Conservation (phyloP, 1,140 invertebrate genomes). For the Ceratina calcarata region DNA sequence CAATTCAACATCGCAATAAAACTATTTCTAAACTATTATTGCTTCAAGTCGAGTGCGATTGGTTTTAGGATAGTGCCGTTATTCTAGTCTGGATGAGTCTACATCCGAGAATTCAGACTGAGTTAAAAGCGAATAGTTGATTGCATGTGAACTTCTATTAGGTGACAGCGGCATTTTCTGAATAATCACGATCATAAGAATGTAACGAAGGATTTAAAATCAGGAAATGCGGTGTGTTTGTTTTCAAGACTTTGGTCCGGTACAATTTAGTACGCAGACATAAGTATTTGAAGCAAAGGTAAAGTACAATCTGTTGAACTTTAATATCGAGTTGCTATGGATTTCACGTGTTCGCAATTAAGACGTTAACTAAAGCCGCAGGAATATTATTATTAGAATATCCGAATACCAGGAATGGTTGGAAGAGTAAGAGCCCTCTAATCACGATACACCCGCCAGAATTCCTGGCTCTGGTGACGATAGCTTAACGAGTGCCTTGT, state of each 20-base stretch:
- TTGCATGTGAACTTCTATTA: not conserved
- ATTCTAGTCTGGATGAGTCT: not conserved
- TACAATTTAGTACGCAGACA: too few relatives aligned
- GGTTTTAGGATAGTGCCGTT: conserved; percentile 20
- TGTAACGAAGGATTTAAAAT: too few relatives aligned
- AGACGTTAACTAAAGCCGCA: conserved; percentile 36
- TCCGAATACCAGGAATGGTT: conserved; percentile 33
- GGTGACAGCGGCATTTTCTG: too few relatives aligned
- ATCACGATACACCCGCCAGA: conserved; percentile 45
- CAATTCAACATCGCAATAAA: not conserved
- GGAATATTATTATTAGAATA: conserved; percentile 41
- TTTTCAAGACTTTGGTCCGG: too few relatives aligned
- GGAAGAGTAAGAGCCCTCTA: conserved; percentile 30
- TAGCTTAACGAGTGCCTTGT: conserved; percentile 55
- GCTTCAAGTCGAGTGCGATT: conserved; percentile 8
- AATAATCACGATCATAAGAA: too few relatives aligned
- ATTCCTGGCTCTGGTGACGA: conserved; percentile 40
- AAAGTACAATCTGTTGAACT: not conserved
- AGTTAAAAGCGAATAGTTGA: not conserved
- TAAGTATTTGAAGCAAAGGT: not conserved
- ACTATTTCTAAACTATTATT: conserved; percentile 38
- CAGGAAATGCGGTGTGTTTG: too few relatives aligned
- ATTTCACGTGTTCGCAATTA: conserved; percentile 37
- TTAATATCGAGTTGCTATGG: not conserved
- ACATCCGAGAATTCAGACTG: not conserved